phyloP scores from a whole-genome alignment of 2,113 vertebrate genomes.

The Gobiocypris rarus region DNA sequence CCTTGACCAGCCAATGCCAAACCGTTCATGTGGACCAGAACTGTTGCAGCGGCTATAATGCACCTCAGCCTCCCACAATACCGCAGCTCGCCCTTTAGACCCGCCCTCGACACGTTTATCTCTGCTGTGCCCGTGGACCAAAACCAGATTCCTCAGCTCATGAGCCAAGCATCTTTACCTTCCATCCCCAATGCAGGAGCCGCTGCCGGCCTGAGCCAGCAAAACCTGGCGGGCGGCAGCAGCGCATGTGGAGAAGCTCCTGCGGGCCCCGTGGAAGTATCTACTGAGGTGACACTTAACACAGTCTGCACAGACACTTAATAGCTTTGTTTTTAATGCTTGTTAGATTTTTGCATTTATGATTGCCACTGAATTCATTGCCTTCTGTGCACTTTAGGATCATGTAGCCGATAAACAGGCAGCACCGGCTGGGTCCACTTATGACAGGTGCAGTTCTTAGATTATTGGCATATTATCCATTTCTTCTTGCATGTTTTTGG shows the following conservation, averaged over 20 bases:
- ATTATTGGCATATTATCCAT: background rate
- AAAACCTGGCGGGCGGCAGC: conserved; percentile 67
- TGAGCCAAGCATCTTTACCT: background rate
- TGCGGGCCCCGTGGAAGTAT: conserved; percentile 5
- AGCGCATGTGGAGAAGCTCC: background rate
- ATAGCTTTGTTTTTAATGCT: background rate
- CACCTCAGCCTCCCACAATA: background rate
- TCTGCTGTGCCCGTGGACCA: conserved; percentile 57
- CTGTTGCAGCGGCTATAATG: background rate
- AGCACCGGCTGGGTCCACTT: conserved; percentile 13
- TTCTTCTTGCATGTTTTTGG: background rate
- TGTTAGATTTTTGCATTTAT: background rate
- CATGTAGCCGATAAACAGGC: conserved; percentile 38
- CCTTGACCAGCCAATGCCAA: conserved; percentile 29
- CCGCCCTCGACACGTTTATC: background rate
- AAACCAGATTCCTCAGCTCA: conserved; percentile 65
- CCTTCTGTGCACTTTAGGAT: conserved; percentile 44
- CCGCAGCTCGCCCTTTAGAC: background rate
- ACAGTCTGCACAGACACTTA: background rate
- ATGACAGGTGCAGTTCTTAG: conserved; percentile 45
- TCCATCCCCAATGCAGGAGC: background rate
- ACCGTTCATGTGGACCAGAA: conserved; percentile 36
- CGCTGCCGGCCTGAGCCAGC: conserved; percentile 28
- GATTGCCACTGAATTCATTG: background rate
- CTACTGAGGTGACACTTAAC: conserved; percentile 32